phyloP scores from a whole-genome alignment of 2,797 vertebrate genomes.

The Nasua narica region DNA sequence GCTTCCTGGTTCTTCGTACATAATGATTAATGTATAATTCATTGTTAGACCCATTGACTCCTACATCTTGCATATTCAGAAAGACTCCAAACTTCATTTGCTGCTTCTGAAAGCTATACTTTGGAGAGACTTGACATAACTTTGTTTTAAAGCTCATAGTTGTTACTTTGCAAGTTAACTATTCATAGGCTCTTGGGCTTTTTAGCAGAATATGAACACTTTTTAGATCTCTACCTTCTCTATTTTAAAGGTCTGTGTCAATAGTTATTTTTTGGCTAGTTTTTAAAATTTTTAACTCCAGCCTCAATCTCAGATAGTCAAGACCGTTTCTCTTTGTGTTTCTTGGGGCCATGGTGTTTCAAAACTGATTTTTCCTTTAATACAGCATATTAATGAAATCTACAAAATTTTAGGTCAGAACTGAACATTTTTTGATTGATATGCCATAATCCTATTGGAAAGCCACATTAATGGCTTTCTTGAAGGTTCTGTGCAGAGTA shows the following conservation, averaged over 20 bases:
- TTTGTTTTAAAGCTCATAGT: not conserved
- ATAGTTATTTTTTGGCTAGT: not conserved
- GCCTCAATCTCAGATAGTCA: not conserved
- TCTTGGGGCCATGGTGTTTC: not conserved
- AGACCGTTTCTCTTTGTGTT: slow-evolving; percentile 7
- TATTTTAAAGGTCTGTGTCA: not conserved
- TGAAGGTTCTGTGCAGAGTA: not conserved
- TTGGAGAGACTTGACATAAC: slow-evolving; percentile 19
- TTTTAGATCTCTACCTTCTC: not conserved
- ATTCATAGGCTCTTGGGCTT: not conserved
- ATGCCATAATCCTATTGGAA: not conserved
- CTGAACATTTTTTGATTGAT: not conserved
- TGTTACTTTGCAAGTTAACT: not conserved
- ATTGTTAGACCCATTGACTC: not conserved
- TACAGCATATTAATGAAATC: not conserved
- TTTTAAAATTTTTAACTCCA: slow-evolving; percentile 25
- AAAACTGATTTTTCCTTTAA: not conserved
- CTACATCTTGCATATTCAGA: not conserved
- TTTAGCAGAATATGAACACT: not conserved
- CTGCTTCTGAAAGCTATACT: not conserved
- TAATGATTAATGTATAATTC: not conserved
- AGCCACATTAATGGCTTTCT: not conserved
- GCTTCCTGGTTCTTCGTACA: slow-evolving; percentile 26
- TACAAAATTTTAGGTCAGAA: not conserved
- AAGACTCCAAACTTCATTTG: not conserved